Percentiles rank a stretch among this genome's conserved stretches.
Conservation (phyloP, 2,113 vertebrate species). For the Aegithalos caudatus region DNA sequence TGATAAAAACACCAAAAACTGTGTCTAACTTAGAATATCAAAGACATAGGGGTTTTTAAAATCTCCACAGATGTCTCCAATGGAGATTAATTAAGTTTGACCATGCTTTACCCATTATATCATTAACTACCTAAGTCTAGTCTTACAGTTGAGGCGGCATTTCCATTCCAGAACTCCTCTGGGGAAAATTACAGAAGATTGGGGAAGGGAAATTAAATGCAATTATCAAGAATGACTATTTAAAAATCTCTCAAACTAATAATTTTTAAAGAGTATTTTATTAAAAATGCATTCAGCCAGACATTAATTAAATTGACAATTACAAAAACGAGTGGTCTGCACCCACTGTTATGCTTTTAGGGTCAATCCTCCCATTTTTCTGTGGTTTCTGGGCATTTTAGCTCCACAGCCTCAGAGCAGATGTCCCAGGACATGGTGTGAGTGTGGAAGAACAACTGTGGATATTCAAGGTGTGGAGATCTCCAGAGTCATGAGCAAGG, state of each 20-base stretch:
- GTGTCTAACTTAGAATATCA: not conserved
- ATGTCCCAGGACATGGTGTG: not conserved
- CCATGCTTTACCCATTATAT: not conserved
- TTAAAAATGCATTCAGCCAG: not conserved
- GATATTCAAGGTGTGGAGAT: not conserved
- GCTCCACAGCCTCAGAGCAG: not conserved
- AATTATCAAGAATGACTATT: not conserved
- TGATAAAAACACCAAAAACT: not conserved
- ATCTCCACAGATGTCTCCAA: not conserved
- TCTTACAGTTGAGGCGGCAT: not conserved
- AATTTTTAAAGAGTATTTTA: not conserved
- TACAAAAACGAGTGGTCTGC: not conserved
- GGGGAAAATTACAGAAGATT: not conserved
- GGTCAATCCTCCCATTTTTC: not conserved
- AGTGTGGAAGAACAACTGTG: not conserved
- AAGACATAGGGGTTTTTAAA: rapidly evolving
- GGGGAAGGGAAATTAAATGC: not conserved
- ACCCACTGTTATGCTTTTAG: not conserved
- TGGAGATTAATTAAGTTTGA: not conserved
- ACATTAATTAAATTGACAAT: not conserved
- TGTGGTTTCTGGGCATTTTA: not conserved
- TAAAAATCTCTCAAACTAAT: not conserved
- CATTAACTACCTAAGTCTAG: not conserved
- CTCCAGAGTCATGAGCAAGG: not conserved
- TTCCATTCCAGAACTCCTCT: not conserved